Percentiles rank a stretch among this genome's conserved stretches.
Conservation (phyloP, 2,113 vertebrate species). For the Setophaga coronata region DNA sequence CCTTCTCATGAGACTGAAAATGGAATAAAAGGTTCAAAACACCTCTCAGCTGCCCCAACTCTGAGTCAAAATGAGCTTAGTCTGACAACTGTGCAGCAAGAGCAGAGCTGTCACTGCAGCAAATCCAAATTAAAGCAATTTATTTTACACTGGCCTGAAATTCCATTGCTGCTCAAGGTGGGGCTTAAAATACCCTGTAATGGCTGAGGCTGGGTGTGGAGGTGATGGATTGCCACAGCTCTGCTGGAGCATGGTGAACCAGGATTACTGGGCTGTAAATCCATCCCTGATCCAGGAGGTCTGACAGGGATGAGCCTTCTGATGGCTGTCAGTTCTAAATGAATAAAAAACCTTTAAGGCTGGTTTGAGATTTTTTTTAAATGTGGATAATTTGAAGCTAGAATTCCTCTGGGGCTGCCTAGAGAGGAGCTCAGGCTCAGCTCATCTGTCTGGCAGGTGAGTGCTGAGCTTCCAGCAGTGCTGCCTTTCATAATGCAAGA, state of each 20-base stretch:
- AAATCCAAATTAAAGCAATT: background rate
- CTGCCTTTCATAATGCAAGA: background rate
- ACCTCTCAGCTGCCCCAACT: background rate
- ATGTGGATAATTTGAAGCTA: background rate
- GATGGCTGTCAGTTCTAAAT: background rate
- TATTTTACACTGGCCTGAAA: background rate
- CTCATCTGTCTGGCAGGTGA: background rate
- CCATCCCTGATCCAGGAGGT: background rate
- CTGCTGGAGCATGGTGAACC: background rate
- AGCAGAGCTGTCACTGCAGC: background rate
- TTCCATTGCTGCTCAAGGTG: background rate
- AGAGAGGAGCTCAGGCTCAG: background rate
- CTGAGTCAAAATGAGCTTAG: background rate
- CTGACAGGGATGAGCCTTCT: background rate
- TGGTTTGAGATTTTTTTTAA: background rate
- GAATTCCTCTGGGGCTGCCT: background rate
- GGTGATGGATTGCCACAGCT: background rate
- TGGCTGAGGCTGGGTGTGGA: background rate
- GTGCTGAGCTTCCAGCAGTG: background rate
- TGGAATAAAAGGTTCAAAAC: background rate
- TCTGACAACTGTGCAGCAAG: background rate
- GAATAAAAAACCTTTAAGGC: background rate
- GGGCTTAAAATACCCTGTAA: background rate
- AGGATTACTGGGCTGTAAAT: background rate
- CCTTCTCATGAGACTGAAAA: background rate